Evolutionary conservation across 2,888 invertebrate species (phyloP), one percentile per base, ranked within the genome.

Genomic region (Theodoxus fluviatilis): DNA sequence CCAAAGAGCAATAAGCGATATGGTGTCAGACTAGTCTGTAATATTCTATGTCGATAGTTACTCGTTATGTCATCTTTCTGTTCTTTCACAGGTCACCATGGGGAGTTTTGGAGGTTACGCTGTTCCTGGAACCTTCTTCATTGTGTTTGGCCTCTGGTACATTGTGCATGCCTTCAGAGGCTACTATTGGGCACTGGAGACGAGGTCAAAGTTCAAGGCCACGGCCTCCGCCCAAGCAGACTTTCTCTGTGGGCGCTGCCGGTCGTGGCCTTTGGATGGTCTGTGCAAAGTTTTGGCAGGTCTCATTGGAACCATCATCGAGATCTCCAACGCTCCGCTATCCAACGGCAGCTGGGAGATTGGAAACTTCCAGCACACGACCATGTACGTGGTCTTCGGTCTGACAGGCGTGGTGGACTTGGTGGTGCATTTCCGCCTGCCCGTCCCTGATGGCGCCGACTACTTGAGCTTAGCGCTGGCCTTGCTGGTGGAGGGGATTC

Each of bases 341-440:
- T 80, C 80, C 0, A 80, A 78, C 35, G 76, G 75, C 35, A 74
- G 78, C 83, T 83, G 31, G 88, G 87, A 78, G 76, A 84, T 83
- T 63, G 85, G 84, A 0, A 69, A 79, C 28, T 87, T 88, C 79
- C 89, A 89, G 74, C 89, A 89, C 78, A 86, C 88, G 61, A 89
- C 89, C 33, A 89, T 89, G 89, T 89, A 87, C 78, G 86, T 88
- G 80, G 88, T 87, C 77, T 89, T 89, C 76, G 88, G 87, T n/a
- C 71, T 89, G 22, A 83, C 84, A 57, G 89, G 88, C 9, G 77
- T 87, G 0, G 71, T 88, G 15, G 89, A 88, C 71, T 74, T 89
- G 7, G 74, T 88, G 15, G 72, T 83, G 7, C 81, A 86, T 75
- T 86, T 82, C 72, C 81, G 78, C 67, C 78, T 75, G n/a, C 78